A percentile compares a stretch with the other conserved stretches of the same genome.
phyloP scores from a whole-genome alignment of 2,113 vertebrate species.

The Delphinapterus leucas region DNA sequence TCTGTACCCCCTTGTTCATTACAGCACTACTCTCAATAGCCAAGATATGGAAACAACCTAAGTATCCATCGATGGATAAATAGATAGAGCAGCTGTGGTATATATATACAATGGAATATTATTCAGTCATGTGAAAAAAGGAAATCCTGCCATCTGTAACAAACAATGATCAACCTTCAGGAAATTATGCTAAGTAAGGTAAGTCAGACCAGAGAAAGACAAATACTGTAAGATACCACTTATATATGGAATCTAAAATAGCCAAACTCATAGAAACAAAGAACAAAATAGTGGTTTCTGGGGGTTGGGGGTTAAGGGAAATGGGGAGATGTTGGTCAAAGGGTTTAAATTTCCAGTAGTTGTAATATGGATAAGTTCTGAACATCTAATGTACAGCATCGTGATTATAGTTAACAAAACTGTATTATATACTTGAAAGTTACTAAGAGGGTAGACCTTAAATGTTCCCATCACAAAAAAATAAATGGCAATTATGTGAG shows the following conservation, averaged over 20 bases:
- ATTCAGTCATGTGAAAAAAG: not conserved
- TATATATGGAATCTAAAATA: not conserved
- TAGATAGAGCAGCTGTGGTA: not conserved
- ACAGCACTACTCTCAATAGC: not conserved
- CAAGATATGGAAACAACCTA: not conserved
- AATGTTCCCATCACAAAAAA: not conserved
- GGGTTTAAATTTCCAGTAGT: not conserved
- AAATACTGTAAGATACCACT: not conserved
- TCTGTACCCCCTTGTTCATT: not conserved
- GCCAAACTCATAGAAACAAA: not conserved
- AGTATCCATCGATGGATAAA: not conserved
- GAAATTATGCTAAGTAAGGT: not conserved
- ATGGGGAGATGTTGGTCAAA: not conserved
- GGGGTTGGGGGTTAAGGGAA: not conserved
- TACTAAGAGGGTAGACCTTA: not conserved
- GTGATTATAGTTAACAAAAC: not conserved
- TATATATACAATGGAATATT: not conserved
- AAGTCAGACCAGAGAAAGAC: not conserved
- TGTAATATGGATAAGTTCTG: not conserved
- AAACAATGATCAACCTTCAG: not conserved
- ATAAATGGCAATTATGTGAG: not conserved
- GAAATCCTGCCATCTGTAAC: not conserved
- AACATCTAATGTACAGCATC: not conserved
- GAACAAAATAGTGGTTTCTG: not conserved
- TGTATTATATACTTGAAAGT: not conserved